Evolutionary conservation across 1,140 invertebrate genomes (phyloP), one percentile per base, ranked within the genome.

Genomic region (Drosophila lacertosa): DNA sequence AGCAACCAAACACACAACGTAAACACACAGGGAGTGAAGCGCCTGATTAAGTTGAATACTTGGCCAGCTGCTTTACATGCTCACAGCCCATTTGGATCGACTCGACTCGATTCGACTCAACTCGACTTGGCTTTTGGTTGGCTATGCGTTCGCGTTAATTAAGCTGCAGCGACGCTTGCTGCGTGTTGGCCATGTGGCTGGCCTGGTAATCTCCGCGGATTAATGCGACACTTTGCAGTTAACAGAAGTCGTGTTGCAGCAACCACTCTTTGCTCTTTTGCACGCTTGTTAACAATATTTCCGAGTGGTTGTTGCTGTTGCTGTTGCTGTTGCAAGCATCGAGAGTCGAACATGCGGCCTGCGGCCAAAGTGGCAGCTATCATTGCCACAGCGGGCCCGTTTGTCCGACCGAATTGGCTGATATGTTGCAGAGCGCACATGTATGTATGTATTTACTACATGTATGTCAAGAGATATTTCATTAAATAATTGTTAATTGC

Each of bases 201-300:
- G 48, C 22, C 74, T 86, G 77, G 81, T 84, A 84, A 84, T 86
- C 81, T 84, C 81, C 73, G 70, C 70, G 81, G 81, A 86, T 84
- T 84, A 84, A 86, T 79, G 69, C 81, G 73, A 77, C 81, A 84
- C 82, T 86, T 60, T 51, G 48, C 67, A 63, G 70, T 50, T 45
- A 67, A 72, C 80, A 66, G 77, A 70, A 84, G 80, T 66, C 79
- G 68, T 83, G 79, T 83, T 68, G 55, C 51, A 55, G 20, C 15
- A 3, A 45, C 42, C 15, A 18, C 51, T 65, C 35, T 65, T 75
- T 59, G 79, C 77, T 72, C 81, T 83, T 75, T 83, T 86, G 81
- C 80, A 76, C 67, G 76, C 81, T 88, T 84, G 81, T 84, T 84
- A 84, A 84, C 81, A 80, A 84, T 81, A 84, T 84, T 81, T 74